Evolutionary conservation across 2,113 vertebrate species (phyloP).

Genomic region (Cinclus mexicanus): DNA sequence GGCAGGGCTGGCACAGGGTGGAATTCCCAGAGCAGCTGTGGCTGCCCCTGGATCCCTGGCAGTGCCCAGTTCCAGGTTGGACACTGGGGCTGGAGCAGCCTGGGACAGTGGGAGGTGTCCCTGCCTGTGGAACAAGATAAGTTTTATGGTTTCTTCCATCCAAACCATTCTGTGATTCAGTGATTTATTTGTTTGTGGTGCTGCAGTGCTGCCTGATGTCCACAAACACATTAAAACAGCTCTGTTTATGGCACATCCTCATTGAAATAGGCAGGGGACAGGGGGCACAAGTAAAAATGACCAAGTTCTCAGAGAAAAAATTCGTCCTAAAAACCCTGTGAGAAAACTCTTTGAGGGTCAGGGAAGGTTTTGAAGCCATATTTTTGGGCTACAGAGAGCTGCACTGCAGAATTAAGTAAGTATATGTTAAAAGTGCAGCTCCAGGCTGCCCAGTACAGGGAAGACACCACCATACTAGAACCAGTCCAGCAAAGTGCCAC

Average conservation of each 20-base stretch:
- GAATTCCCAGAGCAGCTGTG: not conserved
- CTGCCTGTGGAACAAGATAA: not conserved
- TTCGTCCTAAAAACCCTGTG: not conserved
- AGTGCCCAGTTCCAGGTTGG: not conserved
- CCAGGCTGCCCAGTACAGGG: not conserved
- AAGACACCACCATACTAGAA: rapidly evolving
- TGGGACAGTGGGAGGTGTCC: not conserved
- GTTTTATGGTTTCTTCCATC: too few species aligned
- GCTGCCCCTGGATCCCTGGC: not conserved
- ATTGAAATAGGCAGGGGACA: not conserved
- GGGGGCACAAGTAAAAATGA: not conserved
- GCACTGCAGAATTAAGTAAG: not conserved
- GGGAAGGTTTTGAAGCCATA: rapidly evolving
- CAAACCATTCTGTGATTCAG: not conserved
- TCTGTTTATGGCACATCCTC: not conserved
- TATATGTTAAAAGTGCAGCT: rapidly evolving
- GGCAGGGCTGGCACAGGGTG: not conserved
- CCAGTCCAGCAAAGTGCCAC: not conserved
- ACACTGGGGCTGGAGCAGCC: not conserved
- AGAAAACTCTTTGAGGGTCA: not conserved
- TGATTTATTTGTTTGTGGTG: not conserved
- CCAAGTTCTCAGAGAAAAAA: too few species aligned
- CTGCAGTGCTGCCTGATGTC: not conserved
- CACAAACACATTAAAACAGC: not conserved
- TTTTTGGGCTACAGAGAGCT: not conserved